phyloP scores from a whole-genome alignment of 2,113 vertebrate genomes.

The Dasyurus viverrinus region DNA sequence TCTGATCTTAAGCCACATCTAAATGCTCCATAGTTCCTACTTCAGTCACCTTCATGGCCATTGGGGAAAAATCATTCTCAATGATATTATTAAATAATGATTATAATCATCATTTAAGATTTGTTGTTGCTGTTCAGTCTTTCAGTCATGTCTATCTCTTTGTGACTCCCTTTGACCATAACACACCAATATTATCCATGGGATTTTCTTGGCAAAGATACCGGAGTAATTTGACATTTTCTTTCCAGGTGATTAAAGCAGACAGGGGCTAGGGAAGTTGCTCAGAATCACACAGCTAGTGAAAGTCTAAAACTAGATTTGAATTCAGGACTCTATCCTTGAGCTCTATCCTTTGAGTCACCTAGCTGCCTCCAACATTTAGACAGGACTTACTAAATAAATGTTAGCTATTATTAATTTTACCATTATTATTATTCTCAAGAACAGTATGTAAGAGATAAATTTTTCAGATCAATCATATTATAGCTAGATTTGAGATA shows the following conservation, averaged over 20 bases:
- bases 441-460: background rate
- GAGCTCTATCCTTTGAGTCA: background rate
- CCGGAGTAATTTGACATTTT: background rate
- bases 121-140: background rate
- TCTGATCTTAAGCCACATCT: too few relatives aligned
- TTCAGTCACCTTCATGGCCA: too few relatives aligned
- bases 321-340: background rate
- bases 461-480: background rate
- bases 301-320: background rate
- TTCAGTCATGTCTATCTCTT: background rate
- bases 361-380: background rate
- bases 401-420: background rate
- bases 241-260: background rate
- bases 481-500: background rate
- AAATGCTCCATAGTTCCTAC: too few relatives aligned
- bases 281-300: background rate
- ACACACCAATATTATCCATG: background rate
- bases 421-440: background rate
- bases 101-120: background rate
- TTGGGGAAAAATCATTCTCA: too few relatives aligned
- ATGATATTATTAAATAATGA: background rate
- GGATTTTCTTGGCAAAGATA: background rate
- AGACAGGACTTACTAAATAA: background rate
- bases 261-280: background rate
- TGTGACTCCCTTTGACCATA: background rate